Evolutionary conservation across 2,888 invertebrate genomes (phyloP).

Genomic region (Stictocephala bisonia): DNA sequence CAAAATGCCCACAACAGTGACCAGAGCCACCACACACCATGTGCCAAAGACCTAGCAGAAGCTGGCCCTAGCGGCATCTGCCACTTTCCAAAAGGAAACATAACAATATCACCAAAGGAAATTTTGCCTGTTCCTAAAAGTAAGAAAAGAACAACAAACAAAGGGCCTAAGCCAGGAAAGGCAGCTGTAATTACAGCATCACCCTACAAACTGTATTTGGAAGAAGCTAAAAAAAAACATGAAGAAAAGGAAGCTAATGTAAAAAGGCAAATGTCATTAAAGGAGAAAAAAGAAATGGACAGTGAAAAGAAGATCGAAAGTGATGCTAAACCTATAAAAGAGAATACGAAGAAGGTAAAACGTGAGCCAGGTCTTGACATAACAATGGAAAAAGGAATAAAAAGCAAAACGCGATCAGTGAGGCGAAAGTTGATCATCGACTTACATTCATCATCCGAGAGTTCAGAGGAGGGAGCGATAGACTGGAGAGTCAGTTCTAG

Average conservation of each 20-base stretch:
- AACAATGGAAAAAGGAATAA: no score
- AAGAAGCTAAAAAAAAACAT: not conserved
- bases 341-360: no score
- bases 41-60: conserved; percentile 19
- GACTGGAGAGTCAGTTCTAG: conserved; percentile 24
- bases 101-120: conserved; percentile 8
- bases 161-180: conserved; percentile 10
- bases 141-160: conserved; percentile 7
- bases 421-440: no score
- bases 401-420: no score
- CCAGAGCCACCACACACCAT: no score
- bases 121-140: conserved; percentile 12
- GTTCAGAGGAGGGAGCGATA: no score
- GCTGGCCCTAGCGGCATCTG: no score
- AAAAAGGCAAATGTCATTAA: no score
- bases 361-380: no score
- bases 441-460: no score
- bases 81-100: no score
- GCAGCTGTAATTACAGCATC: conserved; percentile 17
- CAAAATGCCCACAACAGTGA: no score
- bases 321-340: not conserved
- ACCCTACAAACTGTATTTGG: conserved; percentile 1
- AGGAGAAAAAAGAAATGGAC: not conserved
- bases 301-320: not conserved
- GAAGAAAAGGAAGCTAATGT: not conserved